phyloP scores from a whole-genome alignment of 2,797 vertebrate species.

The Odontamblyopus lacepedii region DNA sequence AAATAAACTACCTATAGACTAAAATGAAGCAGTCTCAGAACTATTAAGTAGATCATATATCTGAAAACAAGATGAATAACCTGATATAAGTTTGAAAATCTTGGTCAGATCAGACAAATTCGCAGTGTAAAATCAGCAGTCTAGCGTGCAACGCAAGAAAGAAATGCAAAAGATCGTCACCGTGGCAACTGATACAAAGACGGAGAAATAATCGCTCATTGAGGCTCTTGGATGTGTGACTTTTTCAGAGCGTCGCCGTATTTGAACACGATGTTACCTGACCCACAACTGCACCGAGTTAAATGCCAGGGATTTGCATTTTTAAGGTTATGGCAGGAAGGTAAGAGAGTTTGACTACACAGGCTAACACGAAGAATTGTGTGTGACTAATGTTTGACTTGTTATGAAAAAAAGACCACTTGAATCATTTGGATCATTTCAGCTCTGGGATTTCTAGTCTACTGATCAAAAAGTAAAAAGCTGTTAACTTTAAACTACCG shows the following conservation, averaged over 20 bases:
- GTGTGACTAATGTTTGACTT: neutral
- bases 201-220: neutral
- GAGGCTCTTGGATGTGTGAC: neutral
- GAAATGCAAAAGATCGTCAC: neutral
- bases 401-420: neutral
- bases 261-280: constrained; percentile 3
- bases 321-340: constrained; percentile 2
- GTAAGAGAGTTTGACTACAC: neutral
- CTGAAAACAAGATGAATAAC: too few relatives aligned
- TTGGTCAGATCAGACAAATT: too few relatives aligned
- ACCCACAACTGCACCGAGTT: neutral
- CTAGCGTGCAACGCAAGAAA: too few relatives aligned
- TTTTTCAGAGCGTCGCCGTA: neutral
- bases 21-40: too few relatives aligned
- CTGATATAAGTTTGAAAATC: too few relatives aligned
- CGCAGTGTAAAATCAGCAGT: too few relatives aligned
- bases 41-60: too few relatives aligned
- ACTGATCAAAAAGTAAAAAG: too few relatives aligned
- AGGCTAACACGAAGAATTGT: neutral
- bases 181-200: neutral
- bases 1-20: too few relatives aligned
- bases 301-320: constrained; percentile 1
- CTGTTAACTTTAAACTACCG: too few relatives aligned
- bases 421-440: too few relatives aligned
- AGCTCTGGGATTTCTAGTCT: too few relatives aligned